phyloP scores from a whole-genome alignment of 2,113 vertebrate genomes.

The Mohoua ochrocephala region DNA sequence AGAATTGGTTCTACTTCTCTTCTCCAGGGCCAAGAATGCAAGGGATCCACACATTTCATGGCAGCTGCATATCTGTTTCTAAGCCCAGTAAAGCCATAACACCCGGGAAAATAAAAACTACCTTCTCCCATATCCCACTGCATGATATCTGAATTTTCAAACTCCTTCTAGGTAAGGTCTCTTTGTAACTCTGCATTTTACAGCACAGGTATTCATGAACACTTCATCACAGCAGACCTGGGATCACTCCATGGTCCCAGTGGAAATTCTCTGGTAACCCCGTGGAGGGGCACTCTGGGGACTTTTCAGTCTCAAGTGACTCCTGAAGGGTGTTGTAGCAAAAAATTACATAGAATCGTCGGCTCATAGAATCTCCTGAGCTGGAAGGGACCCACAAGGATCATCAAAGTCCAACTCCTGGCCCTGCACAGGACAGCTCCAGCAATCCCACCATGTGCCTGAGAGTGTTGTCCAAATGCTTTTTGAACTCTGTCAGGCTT shows the following conservation, averaged over 20 bases:
- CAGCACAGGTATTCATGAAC: neutral
- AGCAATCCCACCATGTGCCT: neutral
- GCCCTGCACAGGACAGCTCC: neutral
- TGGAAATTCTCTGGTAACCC: neutral
- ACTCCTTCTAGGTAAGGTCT: neutral
- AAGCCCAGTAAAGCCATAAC: neutral
- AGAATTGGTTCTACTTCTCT: neutral
- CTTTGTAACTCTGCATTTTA: neutral
- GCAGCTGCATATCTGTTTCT: neutral
- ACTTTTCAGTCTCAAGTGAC: neutral
- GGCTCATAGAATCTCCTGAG: neutral
- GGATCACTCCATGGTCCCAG: neutral
- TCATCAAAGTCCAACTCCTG: neutral
- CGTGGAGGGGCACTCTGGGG: neutral
- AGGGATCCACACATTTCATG: neutral
- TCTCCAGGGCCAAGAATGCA: neutral
- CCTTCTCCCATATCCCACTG: rapidly evolving
- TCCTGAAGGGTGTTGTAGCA: neutral
- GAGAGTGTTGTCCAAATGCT: neutral
- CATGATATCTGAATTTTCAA: neutral
- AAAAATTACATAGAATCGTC: neutral
- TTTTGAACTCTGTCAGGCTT: neutral
- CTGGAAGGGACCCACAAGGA: neutral
- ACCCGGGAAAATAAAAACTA: neutral
- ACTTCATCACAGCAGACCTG: neutral